Conservation (phyloP, 2,888 invertebrate species). For the Athripsodes cinereus region DNA sequence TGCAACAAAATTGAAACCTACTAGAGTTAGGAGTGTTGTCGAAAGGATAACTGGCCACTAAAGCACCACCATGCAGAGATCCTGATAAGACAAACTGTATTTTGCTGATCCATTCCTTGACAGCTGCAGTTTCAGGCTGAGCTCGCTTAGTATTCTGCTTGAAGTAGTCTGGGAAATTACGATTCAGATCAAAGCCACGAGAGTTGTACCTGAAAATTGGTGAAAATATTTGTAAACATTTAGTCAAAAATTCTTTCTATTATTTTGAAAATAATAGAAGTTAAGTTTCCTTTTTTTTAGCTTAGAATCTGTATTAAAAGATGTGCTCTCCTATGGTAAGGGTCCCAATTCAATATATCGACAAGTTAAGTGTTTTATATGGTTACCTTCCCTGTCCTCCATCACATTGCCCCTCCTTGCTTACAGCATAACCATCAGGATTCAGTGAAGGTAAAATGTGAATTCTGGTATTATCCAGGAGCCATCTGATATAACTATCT, state of each 20-base stretch:
- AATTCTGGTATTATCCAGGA: constrained; percentile 91
- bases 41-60: constrained; percentile 96
- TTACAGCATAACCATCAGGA: constrained; percentile 94
- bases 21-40: constrained; percentile 93
- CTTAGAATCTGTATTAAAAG: too few relatives aligned
- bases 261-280: too few relatives aligned
- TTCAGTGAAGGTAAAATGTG: constrained; percentile 98
- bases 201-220: constrained; percentile 66
- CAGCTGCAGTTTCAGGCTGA: constrained; percentile 92
- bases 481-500: constrained; percentile 82
- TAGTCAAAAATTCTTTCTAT: neutral
- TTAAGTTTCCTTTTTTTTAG: too few relatives aligned
- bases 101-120: constrained; percentile 90
- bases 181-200: constrained; percentile 83
- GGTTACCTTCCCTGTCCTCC: constrained; percentile 84
- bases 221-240: neutral
- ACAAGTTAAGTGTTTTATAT: too few relatives aligned
- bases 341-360: too few relatives aligned
- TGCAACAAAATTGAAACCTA: constrained; percentile 45
- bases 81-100: constrained; percentile 92
- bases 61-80: constrained; percentile 89
- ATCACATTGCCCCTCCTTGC: constrained; percentile 83
- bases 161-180: constrained; percentile 95
- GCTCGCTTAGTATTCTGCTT: constrained; percentile 80
- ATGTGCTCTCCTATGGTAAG: too few relatives aligned